Conservation (phyloP, 2,113 vertebrate genomes). For the Ammospiza nelsoni region DNA sequence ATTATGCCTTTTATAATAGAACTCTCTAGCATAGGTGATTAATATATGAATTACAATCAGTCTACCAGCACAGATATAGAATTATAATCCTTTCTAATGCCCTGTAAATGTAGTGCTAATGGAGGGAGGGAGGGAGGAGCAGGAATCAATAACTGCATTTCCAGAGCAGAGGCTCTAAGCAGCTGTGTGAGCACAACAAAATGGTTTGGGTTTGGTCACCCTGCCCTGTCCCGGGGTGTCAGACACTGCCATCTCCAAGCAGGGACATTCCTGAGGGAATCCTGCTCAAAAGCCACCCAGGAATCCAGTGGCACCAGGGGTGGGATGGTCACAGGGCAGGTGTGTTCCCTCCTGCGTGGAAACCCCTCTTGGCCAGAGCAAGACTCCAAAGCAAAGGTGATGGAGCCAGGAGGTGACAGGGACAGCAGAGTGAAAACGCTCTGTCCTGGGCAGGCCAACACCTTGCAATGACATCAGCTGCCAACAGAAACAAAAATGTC, state of each 20-base stretch:
- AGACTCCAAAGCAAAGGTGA: not conserved
- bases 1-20: not conserved
- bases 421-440: not conserved
- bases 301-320: not conserved
- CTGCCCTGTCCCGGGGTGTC: not conserved
- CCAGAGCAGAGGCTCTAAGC: not conserved
- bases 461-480: not conserved
- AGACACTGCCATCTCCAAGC: not conserved
- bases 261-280: not conserved
- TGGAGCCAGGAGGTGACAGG: not conserved
- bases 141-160: not conserved
- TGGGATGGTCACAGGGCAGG: not conserved
- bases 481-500: too few relatives aligned
- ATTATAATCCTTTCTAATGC: not conserved
- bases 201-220: not conserved
- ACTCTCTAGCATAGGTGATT: not conserved
- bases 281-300: not conserved
- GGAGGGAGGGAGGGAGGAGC: not conserved
- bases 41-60: not conserved
- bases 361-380: not conserved
- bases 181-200: not conserved
- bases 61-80: not conserved
- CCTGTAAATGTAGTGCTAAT: not conserved
- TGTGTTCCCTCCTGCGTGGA: not conserved
- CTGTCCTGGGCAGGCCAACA: not conserved